Evolutionary conservation across 2,888 invertebrate species (phyloP).

Genomic region (Trilocha varians): DNA sequence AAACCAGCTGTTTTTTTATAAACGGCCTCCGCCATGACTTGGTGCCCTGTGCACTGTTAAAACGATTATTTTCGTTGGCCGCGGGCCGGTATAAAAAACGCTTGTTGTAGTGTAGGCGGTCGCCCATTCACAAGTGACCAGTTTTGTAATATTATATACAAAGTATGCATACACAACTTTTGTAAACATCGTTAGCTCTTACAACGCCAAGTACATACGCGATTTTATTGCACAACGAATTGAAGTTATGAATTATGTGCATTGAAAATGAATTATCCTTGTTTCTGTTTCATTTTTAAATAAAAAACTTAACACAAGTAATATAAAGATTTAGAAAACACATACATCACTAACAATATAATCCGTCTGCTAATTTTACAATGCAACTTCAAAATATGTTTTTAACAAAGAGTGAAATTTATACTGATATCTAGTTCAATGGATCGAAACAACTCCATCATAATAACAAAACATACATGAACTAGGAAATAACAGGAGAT

Average conservation of each 20-base stretch:
- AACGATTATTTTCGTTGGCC: conserved; percentile 51
- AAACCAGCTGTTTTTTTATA: conserved; percentile 6
- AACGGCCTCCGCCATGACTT: conserved; percentile 38
- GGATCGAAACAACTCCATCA: no score
- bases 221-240: neutral
- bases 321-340: no score
- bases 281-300: neutral
- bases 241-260: neutral
- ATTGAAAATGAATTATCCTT: neutral
- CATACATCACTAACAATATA: no score
- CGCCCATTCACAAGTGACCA: conserved; percentile 37
- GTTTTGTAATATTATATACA: conserved; percentile 27
- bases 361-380: no score
- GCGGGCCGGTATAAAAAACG: conserved; percentile 27
- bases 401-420: no score
- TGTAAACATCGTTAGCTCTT: neutral
- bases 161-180: conserved; percentile 1
- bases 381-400: no score
- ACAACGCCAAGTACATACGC: neutral
- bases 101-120: conserved; percentile 26
- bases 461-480: no score
- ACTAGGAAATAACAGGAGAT: neutral
- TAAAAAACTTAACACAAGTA: neutral
- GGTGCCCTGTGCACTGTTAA: conserved; percentile 46
- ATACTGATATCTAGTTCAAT: no score